Evolutionary conservation across 1,140 invertebrate genomes (phyloP), one percentile per base, ranked within the genome.

Genomic region (Hyles euphorbiae): DNA sequence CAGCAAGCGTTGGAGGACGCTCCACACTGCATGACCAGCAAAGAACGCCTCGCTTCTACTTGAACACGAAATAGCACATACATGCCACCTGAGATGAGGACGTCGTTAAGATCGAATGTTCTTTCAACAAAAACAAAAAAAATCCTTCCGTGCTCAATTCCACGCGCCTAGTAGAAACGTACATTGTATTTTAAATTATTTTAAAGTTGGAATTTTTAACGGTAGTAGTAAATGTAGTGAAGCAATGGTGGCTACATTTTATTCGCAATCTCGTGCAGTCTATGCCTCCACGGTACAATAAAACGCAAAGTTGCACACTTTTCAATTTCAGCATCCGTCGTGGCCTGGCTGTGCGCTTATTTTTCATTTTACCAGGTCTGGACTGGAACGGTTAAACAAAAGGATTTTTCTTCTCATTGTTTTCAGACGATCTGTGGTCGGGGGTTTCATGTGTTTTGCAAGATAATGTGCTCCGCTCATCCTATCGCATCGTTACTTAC

Each of bases 381-480:
- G 51, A 34, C 58, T 65, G 67, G 67, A 74, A 70, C 61, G 61
- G 4, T 67, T 63, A 76, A 77, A 81, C 81, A 81, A 80, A 74
- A 74, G 72, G 70, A 71, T 74, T 81, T 40, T 72, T 77, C 67
- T 67, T 60, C 56, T 71, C 68, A 78, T 76, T 77, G 72, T 78
- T 75, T 66, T 52, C 50, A 52, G 44, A 46, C 47, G 22, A 48
- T 40, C 36, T 40, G 36, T 8, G 36, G 36, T 40, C 36, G 36
- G 36, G 36, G 36, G 36, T 40, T 40, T 40, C 36, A 40, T 40
- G 36, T 40, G 36, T 40, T 40, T 40, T 40, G 36, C 36, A 40
- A 40, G 36, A 40, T 40, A 40, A 40, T 40, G 36, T 40, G 36
- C 36, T 40, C 5, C 8, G 36, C 36, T 40, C 36, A 40, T 8